Evolutionary conservation across 1,140 invertebrate species (phyloP).

Genomic region (Coptotermes formosanus): DNA sequence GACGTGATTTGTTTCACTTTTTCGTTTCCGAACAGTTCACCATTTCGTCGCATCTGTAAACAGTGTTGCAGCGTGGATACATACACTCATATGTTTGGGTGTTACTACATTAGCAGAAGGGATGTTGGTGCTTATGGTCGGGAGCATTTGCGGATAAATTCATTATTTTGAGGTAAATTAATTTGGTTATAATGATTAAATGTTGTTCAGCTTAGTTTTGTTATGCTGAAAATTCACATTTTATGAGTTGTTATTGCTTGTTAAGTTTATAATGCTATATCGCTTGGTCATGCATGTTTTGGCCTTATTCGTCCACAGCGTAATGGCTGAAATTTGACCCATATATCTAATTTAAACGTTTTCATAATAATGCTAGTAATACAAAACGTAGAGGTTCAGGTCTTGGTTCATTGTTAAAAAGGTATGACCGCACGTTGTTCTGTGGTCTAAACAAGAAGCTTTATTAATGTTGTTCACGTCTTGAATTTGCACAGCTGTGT

Average conservation of each 20-base stretch:
- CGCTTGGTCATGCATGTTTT: slow-evolving; percentile 20
- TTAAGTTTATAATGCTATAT: not conserved
- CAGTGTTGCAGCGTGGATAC: slow-evolving; percentile 28
- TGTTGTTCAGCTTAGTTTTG: not conserved
- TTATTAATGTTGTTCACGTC: not conserved
- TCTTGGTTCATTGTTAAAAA: not conserved
- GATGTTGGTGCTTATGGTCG: slow-evolving; percentile 23
- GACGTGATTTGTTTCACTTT: not conserved
- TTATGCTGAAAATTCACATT: not conserved
- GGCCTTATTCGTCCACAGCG: slow-evolving; percentile 29
- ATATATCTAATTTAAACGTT: slow-evolving; percentile 24
- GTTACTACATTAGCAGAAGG: slow-evolving; percentile 16
- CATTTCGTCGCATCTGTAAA: slow-evolving; percentile 23
- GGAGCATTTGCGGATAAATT: not conserved
- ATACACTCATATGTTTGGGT: slow-evolving; percentile 25
- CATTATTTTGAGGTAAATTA: slow-evolving; percentile 23
- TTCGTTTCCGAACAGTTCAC: not conserved
- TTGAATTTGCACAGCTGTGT: not conserved
- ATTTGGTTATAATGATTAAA: not conserved
- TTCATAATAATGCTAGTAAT: not conserved
- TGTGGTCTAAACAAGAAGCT: not conserved
- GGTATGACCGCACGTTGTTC: not conserved
- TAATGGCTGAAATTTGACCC: slow-evolving; percentile 34
- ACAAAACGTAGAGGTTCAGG: not conserved
- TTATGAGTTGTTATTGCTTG: not conserved